A percentile compares a stretch with the other conserved stretches of the same genome.
These are phyloP conservation scores for Aquatica leii DNA, from an alignment of 2,888 invertebrate species.

Conservation along the genomic window DNA sequence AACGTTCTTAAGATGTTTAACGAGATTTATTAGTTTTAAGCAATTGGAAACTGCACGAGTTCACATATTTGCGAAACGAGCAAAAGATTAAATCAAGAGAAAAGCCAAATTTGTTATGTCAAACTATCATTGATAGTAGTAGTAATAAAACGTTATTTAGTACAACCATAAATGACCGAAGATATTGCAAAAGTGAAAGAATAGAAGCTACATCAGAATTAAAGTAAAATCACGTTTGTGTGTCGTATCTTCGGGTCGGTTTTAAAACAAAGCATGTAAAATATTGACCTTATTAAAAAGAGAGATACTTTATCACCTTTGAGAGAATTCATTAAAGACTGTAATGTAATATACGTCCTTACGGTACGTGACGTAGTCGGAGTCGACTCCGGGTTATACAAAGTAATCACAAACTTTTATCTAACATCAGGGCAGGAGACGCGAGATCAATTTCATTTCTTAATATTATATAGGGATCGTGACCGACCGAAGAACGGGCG, in stretches of 20 bases:
- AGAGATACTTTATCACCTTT: conserved; percentile 37
- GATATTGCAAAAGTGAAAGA: conserved; percentile 2
- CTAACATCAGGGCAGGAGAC: conserved; percentile 53
- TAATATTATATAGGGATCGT: conserved; percentile 61
- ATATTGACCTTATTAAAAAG: conserved; percentile 52
- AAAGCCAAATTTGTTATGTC: no score
- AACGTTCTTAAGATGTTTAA: no score
- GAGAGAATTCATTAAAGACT: conserved; percentile 46
- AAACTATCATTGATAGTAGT: no score
- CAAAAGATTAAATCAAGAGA: no score
- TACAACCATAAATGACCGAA: not conserved
- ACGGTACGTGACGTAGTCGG: conserved; percentile 46
- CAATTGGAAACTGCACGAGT: no score
- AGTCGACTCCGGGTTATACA: conserved; percentile 46
- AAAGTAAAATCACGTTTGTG: conserved; percentile 34
- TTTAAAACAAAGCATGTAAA: conserved; percentile 41
- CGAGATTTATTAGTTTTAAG: no score
- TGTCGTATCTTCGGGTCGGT: conserved; percentile 27
- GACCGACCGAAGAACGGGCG: conserved; percentile 55
- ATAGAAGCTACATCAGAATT: not conserved
- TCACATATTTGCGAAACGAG: no score
- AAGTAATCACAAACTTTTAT: conserved; percentile 60
- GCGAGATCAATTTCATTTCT: conserved; percentile 60
- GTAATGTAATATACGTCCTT: conserved; percentile 47
- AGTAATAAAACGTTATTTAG: no score